Percentiles rank a stretch among this genome's conserved stretches.
Conservation (phyloP, 2,797 vertebrate species). For the Lepilemur ruficaudatus region DNA sequence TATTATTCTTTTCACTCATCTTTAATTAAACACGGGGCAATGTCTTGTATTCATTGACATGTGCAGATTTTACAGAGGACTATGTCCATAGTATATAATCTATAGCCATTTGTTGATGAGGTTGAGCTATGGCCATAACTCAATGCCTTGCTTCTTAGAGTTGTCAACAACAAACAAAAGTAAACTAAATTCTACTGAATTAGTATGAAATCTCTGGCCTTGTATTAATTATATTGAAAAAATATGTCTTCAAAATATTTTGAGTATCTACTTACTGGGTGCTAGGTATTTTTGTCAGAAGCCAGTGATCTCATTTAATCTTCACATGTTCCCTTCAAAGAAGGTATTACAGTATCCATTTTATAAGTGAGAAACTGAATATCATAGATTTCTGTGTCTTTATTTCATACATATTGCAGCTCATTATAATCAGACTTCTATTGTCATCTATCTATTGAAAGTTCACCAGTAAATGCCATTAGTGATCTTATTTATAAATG, state of each 20-base stretch:
- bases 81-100: background rate
- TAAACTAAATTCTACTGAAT: constrained; percentile 8
- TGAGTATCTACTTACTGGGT: background rate
- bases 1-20: background rate
- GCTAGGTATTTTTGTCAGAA: background rate
- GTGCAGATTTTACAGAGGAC: background rate
- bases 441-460: background rate
- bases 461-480: background rate
- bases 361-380: background rate
- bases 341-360: background rate
- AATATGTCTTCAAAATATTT: background rate
- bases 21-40: background rate
- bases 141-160: background rate
- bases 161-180: background rate
- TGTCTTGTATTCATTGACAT: background rate
- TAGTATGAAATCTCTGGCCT: background rate
- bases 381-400: background rate
- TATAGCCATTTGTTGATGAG: background rate
- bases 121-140: background rate
- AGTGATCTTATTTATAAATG: background rate
- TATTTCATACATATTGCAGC: background rate
- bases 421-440: background rate
- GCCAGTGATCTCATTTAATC: background rate
- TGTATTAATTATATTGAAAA: background rate
- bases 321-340: background rate